phyloP scores from a whole-genome alignment of 2,113 vertebrate genomes.

The human region GRCh38 chr21:31956501-31957000 shows the following conservation, averaged over 20 bases:
- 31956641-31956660: neutral
- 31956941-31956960: neutral
- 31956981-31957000: neutral
- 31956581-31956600: neutral
- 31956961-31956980: neutral
- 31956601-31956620: accelerated
- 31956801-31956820: too few species aligned
- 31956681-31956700: neutral
- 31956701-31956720: accelerated
- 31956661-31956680: accelerated
- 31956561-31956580: accelerated
- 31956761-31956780: neutral
- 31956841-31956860: neutral
- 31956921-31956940: neutral
- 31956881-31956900: too few species aligned
- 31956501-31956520: neutral
- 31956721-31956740: accelerated
- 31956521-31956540: neutral
- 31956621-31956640: accelerated
- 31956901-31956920: neutral
- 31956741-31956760: neutral
- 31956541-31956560: neutral
- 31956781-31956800: neutral
- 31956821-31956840: accelerated
- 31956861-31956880: neutral